Evolutionary conservation across 2,797 vertebrate species (phyloP).

Genomic region (Todus mexicanus): DNA sequence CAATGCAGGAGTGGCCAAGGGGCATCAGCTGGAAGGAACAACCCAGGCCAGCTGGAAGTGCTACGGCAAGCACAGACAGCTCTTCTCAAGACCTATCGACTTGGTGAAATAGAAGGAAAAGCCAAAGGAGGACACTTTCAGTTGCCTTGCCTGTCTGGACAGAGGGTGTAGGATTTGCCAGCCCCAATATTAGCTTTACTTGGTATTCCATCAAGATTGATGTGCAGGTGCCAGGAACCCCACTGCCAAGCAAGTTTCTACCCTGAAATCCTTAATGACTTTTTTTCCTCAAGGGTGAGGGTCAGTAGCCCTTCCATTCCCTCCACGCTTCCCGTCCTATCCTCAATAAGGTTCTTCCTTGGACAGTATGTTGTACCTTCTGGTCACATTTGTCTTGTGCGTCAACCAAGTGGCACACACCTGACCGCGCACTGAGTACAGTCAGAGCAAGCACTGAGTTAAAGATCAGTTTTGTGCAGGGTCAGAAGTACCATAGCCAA

Average conservation of each 20-base stretch:
- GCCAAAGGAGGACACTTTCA: background rate
- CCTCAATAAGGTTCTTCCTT: background rate
- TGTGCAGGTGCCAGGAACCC: background rate
- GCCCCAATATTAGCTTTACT: background rate
- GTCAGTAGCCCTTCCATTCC: background rate
- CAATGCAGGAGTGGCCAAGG: slow-evolving; percentile 60
- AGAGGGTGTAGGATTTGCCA: background rate
- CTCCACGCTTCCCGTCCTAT: background rate
- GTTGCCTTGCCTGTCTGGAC: background rate
- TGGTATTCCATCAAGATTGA: background rate
- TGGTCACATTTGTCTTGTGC: background rate
- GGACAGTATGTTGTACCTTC: background rate
- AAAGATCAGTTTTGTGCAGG: background rate
- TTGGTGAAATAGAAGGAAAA: background rate
- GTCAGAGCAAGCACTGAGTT: accelerated
- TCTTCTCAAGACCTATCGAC: background rate
- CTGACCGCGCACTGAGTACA: background rate
- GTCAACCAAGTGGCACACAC: background rate
- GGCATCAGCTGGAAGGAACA: slow-evolving; percentile 48
- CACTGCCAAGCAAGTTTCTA: background rate
- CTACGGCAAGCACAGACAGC: background rate
- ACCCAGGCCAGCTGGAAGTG: background rate
- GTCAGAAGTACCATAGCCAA: background rate
- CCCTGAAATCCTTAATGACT: background rate
- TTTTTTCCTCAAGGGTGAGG: background rate